Conservation (phyloP, 2,113 vertebrate species). For the Syngnathus scovelli region DNA sequence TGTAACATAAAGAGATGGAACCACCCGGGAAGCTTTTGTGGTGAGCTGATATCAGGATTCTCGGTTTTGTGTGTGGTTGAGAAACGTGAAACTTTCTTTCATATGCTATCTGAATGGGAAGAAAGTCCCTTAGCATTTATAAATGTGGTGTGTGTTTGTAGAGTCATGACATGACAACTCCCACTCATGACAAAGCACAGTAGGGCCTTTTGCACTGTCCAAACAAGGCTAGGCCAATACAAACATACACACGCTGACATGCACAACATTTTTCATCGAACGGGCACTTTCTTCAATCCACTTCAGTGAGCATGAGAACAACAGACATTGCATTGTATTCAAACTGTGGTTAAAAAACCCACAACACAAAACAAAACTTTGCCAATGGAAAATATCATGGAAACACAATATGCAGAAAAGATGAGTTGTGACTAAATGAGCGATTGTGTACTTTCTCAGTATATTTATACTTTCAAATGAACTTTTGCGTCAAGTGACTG, state of each 20-base stretch:
- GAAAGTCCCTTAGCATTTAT: conserved; percentile 5
- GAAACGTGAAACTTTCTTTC: not conserved
- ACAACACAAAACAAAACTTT: not conserved
- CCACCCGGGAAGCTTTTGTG: not conserved
- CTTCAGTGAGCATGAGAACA: conserved; percentile 26
- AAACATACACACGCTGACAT: conserved; percentile 34
- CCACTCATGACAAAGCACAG: conserved; percentile 61
- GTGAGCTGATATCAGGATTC: not conserved
- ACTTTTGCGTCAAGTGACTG: too few species aligned
- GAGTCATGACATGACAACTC: conserved; percentile 53
- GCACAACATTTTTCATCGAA: conserved; percentile 20
- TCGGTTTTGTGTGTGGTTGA: not conserved
- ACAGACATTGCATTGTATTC: conserved; percentile 5
- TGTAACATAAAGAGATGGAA: not conserved
- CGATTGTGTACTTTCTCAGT: not conserved
- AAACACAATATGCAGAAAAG: not conserved
- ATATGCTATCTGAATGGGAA: conserved; percentile 4
- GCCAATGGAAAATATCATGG: not conserved
- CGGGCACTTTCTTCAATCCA: conserved; percentile 23
- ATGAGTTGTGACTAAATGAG: not conserved
- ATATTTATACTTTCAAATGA: not conserved
- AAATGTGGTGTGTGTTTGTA: conserved; percentile 39
- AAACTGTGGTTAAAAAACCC: not conserved
- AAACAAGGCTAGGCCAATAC: conserved; percentile 55
- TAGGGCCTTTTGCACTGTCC: conserved; percentile 52